A percentile compares a stretch with the other conserved stretches of the same genome.
phyloP scores from a whole-genome alignment of 2,888 invertebrate species.

The Drosophila parthenogenetica region DNA sequence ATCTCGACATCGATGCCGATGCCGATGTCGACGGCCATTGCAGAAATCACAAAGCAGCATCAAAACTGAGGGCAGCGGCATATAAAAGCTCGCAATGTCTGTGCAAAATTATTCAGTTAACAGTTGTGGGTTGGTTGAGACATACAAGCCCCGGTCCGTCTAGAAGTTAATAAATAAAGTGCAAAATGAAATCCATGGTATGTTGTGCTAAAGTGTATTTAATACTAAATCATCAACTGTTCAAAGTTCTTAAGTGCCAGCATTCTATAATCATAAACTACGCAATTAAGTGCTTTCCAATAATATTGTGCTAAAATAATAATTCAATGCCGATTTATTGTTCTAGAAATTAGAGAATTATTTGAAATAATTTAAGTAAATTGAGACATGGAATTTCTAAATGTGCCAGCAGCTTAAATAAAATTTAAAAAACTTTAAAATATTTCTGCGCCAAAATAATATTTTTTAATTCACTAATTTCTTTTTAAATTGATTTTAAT shows the following conservation, averaged over 20 bases:
- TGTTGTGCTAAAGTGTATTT: conserved; percentile 77
- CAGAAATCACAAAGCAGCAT: conserved; percentile 61
- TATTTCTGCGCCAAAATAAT: too few species aligned
- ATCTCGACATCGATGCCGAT: conserved; percentile 42
- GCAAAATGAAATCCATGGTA: conserved; percentile 85
- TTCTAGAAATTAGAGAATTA: background rate
- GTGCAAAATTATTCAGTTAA: conserved; percentile 85
- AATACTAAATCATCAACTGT: conserved; percentile 22
- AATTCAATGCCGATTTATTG: background rate
- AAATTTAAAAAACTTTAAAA: too few species aligned
- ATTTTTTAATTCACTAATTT: too few species aligned
- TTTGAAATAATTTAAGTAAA: background rate
- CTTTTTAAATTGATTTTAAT: too few species aligned
- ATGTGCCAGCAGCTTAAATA: background rate
- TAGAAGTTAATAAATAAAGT: conserved; percentile 61
- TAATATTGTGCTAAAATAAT: conserved; percentile 8
- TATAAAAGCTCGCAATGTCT: conserved; percentile 84
- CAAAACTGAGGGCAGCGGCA: conserved; percentile 60
- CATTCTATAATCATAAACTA: conserved; percentile 24
- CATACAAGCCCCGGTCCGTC: conserved; percentile 78
- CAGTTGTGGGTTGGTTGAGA: conserved; percentile 85
- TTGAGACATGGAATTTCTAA: background rate
- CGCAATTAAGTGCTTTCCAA: conserved; percentile 22
- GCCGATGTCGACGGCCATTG: conserved; percentile 43
- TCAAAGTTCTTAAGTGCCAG: conserved; percentile 42